A percentile compares a stretch with the other conserved stretches of the same genome.
Evolutionary conservation across 1,140 invertebrate genomes (phyloP).

Genomic region (Gonioctena quinquepunctata): DNA sequence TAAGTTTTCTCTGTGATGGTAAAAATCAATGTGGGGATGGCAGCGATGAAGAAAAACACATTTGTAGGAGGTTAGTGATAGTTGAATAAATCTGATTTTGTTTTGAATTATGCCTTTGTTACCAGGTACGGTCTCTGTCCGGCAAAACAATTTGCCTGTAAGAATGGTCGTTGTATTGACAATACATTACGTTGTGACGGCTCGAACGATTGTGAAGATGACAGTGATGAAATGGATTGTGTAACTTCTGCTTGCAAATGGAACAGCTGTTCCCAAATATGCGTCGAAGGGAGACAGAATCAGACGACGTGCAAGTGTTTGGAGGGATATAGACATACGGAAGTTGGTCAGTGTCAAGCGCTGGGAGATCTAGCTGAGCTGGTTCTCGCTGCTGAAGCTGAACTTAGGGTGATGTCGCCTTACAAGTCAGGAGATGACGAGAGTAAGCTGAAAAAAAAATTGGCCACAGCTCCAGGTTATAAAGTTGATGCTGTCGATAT

Average conservation of each 20-base stretch:
- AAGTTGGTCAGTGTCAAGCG: constrained; percentile 62
- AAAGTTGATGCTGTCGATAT: constrained; percentile 63
- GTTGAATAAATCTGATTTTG: neutral
- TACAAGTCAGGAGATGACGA: constrained; percentile 61
- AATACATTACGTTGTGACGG: constrained; percentile 76
- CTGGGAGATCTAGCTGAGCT: constrained; percentile 62
- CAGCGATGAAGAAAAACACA: constrained; percentile 71
- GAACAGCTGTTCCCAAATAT: constrained; percentile 75
- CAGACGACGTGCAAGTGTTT: constrained; percentile 69
- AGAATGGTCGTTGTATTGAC: constrained; percentile 73
- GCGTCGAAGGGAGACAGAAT: constrained; percentile 66
- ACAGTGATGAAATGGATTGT: constrained; percentile 66
- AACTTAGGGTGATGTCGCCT: constrained; percentile 65
- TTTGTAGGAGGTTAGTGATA: constrained; percentile 59
- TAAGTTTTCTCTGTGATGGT: constrained; percentile 69
- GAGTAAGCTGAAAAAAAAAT: constrained; percentile 43
- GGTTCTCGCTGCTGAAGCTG: constrained; percentile 67
- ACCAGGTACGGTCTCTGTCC: constrained; percentile 57
- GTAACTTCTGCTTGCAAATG: constrained; percentile 61
- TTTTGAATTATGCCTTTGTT: neutral
- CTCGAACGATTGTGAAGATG: constrained; percentile 65
- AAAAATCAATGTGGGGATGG: constrained; percentile 71
- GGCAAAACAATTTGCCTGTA: constrained; percentile 75
- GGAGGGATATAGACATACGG: constrained; percentile 63
- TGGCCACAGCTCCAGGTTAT: constrained; percentile 47